Base-by-base conservation (phyloP, 2,113 vertebrate genomes). In the Anoplopoma fimbria region DNA sequence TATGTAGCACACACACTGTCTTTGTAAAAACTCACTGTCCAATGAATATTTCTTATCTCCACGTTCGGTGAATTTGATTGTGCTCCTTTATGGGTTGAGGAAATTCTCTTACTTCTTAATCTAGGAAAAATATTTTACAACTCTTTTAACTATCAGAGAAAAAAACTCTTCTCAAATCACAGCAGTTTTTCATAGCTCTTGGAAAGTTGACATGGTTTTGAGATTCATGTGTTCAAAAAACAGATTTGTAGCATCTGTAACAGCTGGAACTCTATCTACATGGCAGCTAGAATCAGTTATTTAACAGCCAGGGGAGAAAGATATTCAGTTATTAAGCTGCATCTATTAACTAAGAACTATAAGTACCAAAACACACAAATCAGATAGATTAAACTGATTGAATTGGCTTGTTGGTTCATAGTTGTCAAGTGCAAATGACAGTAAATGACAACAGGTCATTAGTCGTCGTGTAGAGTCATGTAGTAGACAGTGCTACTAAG, bases 251-350 rank as follows among this genome's bases (percentile, higher is more conserved):
- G 21, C 9, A 53, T 71, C 21, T 80, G 13, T n/a, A 21, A 49
- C 19, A 62, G 33, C 34, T 61, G 25, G n/a, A 14, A n/a, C 2
- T 33, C 21, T 55, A 19, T 31, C 12, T n/a, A 33, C 9, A 53
- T 27, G 36, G 6, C 21, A 64, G 21, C 27, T n/a, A 25, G 3
- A 2, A 67, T 4, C 19, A 14, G 29, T 27, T 23, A 38, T 36
- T 53, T 53, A 31, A 58, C 23, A 71, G 34, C 74, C 82, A 86
- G 75, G 9, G 69, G 75, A 80, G 68, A 72, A 63, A 8, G 53
- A 69, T 86, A 15, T 76, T 85, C 33, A 75, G 64, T 53, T 53
- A 23, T n/a, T 53, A 61, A 69, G 53, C 36, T 83, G n/a, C 0
- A 73, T 42, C 15, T 64, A 17, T 42, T 25, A 61, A 79, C 33